Base-by-base conservation (phyloP, 2,113 vertebrate genomes). In the Anhinga rufa region DNA sequence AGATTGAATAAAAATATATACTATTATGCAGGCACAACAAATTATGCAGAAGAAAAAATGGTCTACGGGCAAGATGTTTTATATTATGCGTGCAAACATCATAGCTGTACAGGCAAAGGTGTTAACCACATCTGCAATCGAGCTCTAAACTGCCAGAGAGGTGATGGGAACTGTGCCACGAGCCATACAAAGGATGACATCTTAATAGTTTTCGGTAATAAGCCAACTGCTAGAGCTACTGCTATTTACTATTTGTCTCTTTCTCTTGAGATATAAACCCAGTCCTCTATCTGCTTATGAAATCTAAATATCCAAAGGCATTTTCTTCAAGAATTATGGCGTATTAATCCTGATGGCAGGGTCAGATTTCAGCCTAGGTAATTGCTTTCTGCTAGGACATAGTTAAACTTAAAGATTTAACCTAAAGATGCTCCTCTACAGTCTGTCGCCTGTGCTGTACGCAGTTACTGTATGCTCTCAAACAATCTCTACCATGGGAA, bases 251-350 rank as follows among this genome's bases (percentile, higher is more conserved):
- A 36, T 93, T 93, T 81, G 68, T 90, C 90, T 96, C 77, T 52
- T 87, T n/a, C 74, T 62, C 66, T 60, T 31, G 71, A 95, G 82
- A 92, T 62, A 82, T 55, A 93, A 95, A 86, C 28, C 54, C 75
- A 40, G 20, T 38, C 46, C 64, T 58, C 66, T 92, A 91, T 95
- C 94, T 95, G 78, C n/a, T 95, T 95, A 86, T 92, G 94, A 91
- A 96, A 97, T 95, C 96, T 95, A 92, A 97, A 91, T 94, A 95
- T 96, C 82, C 84, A 92, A 88, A 94, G 82, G 66, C 94, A 68
- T 82, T 92, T 89, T 62, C 84, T 91, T 69, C 51, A 69, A 64
- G 87, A 86, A 28, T 26, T 52, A 86, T 83, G 71, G 51, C 8
- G 8, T 24, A 90, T 91, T 90, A 82, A 94, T 93, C 90, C 71